Conservation (phyloP, 2,113 vertebrate species). For the Lagopus leucura region DNA sequence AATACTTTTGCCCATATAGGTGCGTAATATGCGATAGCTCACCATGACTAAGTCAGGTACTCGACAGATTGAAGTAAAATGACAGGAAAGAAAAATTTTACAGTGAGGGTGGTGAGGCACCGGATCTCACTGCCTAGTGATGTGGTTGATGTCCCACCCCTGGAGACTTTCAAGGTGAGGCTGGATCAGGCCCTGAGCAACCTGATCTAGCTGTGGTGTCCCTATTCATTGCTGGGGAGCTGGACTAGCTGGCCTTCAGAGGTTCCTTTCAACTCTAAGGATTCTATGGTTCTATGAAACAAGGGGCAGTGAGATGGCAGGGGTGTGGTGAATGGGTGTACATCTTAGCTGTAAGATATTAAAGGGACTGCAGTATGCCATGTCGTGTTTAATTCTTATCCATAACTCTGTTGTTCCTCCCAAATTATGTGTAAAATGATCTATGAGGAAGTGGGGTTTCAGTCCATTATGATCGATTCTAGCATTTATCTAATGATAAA, state of each 20-base stretch:
- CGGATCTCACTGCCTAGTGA: no score
- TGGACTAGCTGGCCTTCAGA: no score
- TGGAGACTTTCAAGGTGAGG: no score
- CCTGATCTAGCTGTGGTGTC: no score
- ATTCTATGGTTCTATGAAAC: not conserved
- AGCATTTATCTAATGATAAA: not conserved
- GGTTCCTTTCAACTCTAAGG: no score
- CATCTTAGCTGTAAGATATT: not conserved
- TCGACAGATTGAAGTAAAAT: not conserved
- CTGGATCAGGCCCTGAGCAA: no score
- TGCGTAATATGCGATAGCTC: not conserved
- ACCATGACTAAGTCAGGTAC: rapidly evolving
- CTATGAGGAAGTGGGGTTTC: rapidly evolving
- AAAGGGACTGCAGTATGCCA: not conserved
- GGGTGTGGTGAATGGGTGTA: rapidly evolving
- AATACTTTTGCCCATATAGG: rapidly evolving
- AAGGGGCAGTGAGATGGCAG: not conserved
- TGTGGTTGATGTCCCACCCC: no score
- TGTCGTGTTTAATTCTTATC: not conserved
- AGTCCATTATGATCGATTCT: rapidly evolving
- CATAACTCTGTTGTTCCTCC: rapidly evolving
- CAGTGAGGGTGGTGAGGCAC: no score
- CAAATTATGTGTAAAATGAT: not conserved
- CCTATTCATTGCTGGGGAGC: no score
- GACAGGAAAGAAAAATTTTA: not conserved